phyloP scores from a whole-genome alignment of 2,888 invertebrate species.

The Coelogynopora nodosa region DNA sequence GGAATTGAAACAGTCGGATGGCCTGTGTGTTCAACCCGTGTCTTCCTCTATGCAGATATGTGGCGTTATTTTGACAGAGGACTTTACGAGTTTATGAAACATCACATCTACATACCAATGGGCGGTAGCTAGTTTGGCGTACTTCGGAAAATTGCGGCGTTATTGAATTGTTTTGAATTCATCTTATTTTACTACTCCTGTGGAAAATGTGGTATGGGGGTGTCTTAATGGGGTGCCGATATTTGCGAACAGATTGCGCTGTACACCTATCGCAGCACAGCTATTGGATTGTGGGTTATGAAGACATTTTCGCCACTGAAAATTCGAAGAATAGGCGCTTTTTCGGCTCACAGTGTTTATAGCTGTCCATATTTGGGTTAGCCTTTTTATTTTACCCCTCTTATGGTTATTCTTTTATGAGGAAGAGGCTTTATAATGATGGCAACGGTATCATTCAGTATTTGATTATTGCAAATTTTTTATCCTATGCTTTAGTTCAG shows the following conservation, averaged over 20 bases:
- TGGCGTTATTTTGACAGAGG: constrained; percentile 32
- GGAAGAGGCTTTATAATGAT: background rate
- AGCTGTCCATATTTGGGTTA: background rate
- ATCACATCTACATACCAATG: background rate
- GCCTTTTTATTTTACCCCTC: background rate
- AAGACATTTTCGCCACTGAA: background rate
- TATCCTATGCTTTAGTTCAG: background rate
- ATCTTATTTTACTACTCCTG: background rate
- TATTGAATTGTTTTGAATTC: background rate
- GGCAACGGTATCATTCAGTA: background rate
- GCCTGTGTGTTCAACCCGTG: constrained; percentile 1
- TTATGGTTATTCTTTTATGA: background rate
- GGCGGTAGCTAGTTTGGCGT: background rate
- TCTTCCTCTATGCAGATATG: constrained; percentile 28
- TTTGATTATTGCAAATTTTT: background rate
- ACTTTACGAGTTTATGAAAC: background rate
- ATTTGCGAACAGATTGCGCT: background rate
- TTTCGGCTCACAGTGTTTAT: background rate
- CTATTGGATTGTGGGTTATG: background rate
- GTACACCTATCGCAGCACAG: background rate
- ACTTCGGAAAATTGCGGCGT: background rate
- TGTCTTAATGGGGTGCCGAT: background rate
- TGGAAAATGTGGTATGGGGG: background rate
- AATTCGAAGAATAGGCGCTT: background rate
- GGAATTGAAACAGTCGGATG: constrained; percentile 1